Evolutionary conservation across 2,888 invertebrate genomes (phyloP), one percentile per base, ranked within the genome.

Genomic region (Spodoptera picta): DNA sequence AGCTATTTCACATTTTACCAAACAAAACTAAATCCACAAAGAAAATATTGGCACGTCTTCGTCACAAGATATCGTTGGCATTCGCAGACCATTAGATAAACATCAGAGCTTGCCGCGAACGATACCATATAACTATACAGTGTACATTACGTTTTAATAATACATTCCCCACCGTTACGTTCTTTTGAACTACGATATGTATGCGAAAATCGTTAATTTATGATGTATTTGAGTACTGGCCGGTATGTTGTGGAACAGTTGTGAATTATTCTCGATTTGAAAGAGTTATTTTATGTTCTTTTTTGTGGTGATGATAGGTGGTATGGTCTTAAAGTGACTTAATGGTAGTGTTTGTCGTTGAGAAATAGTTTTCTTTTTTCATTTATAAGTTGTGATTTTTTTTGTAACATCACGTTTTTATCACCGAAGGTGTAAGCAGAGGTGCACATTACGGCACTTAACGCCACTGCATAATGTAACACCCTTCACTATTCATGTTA

Each of bases 111-210:
- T 48, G 60, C 58, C 56, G 61, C 60, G 42, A 55, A 60, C 60
- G 68, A 69, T 67, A 69, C 72, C 66, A 71, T 77, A 79, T 73
- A 81, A 27, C 27, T 4, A 27, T 27, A 27, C 27, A 5, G 73
- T 68, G 69, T 77, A 79, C 75, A 81, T 78, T 78, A 68, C 65
- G 59, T 72, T 77, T 79, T 77, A 81, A 80, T 81, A 81, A 79
- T 81, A 77, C 78, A 81, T 81, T 75, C 78, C 55, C 57, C 24
- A 71, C 77, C 71, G 74, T 80, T 78, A 75, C 54, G 42, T 62
- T 44, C 24, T 43, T 51, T 43, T 60, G 65, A 73, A 47, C 12
- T 64, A 64, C 65, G 77, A 74, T 74, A 74, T 72, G 48, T 74
- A 72, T 72, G 75, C 72, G 70, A 72, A 72, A 72, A 72, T 75